Evolutionary conservation across 2,888 invertebrate species (phyloP), one percentile per base, ranked within the genome.

Genomic region (Brachycybe producta): DNA sequence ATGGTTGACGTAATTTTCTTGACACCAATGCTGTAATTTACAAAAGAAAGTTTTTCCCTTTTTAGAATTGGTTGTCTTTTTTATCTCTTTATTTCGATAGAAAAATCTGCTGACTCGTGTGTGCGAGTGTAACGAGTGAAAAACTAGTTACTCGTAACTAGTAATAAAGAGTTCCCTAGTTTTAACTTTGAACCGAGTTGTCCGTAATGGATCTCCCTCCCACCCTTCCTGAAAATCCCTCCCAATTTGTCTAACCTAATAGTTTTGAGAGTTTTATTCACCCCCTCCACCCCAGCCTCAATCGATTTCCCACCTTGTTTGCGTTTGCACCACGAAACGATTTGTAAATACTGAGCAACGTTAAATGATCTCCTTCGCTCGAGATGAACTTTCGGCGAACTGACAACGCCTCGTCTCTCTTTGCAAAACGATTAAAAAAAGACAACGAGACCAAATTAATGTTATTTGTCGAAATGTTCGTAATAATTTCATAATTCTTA

Each of bases 291-390:
- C n/a, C n/a, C n/a, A n/a, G n/a, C n/a, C n/a, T n/a, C n/a, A n/a
- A n/a, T n/a, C n/a, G n/a, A n/a, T n/a, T n/a, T n/a, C 56, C 53
- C 53, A 70, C 70, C 63, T 67, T 68, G 54, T 68, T 69, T 28
- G 79, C 74, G 3, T 78, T 76, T 0, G 79, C 74, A 61, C 79
- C 80, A 58, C 75, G 76, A 67, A 77, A 94, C 3, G 80, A 82
- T 61, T 79, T 78, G 65, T 77, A 94, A 32, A 94, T 82, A 66
- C 92, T 97, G 13, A 97, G 71, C 48, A 91, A 71, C 1, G 88
- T 92, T 38, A 95, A 72, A 64, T 91, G 91, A 68, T 98, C 97
- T 11, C 98, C 95, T 57, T 84, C 78, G 19, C 80, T 75, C 0
- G 90, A 84, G 51, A 77, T 67, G 65, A 94, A 94, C 68, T 90